phyloP scores from a whole-genome alignment of 2,888 invertebrate genomes.

The Drosophila mimica region DNA sequence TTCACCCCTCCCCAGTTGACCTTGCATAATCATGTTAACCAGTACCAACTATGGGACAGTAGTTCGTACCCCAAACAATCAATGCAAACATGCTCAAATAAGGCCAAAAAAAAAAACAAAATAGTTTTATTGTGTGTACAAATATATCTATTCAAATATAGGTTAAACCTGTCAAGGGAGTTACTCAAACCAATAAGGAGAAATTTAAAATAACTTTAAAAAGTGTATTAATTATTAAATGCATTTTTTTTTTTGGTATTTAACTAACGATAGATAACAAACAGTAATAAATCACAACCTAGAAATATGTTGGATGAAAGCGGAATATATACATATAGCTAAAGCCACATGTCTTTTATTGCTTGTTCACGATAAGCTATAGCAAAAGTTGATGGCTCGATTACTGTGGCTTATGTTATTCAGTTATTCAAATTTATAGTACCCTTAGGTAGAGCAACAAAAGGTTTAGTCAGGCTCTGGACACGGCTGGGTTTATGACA shows the following conservation, averaged over 20 bases:
- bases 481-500: conserved; percentile 10
- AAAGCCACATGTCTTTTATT: background rate
- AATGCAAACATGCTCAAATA: conserved; percentile 17
- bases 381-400: conserved; percentile 2
- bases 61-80: conserved; percentile 10
- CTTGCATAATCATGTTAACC: conserved; percentile 44
- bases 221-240: background rate
- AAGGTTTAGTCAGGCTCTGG: conserved; percentile 3
- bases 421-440: conserved; percentile 4
- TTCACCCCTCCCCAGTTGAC: background rate
- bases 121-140: background rate
- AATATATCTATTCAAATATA: background rate
- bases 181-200: background rate
- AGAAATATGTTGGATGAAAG: background rate
- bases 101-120: background rate
- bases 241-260: background rate
- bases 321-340: background rate
- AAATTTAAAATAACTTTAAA: background rate
- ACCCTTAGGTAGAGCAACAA: background rate
- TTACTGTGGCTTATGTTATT: conserved; percentile 8
- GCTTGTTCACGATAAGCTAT: background rate
- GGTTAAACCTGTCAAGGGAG: background rate
- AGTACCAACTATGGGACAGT: conserved; percentile 21
- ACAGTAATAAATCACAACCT: background rate
- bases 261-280: background rate